Evolutionary conservation across 2,888 invertebrate species (phyloP), one percentile per base, ranked within the genome.

Genomic region (Linnaemya vulpina): DNA sequence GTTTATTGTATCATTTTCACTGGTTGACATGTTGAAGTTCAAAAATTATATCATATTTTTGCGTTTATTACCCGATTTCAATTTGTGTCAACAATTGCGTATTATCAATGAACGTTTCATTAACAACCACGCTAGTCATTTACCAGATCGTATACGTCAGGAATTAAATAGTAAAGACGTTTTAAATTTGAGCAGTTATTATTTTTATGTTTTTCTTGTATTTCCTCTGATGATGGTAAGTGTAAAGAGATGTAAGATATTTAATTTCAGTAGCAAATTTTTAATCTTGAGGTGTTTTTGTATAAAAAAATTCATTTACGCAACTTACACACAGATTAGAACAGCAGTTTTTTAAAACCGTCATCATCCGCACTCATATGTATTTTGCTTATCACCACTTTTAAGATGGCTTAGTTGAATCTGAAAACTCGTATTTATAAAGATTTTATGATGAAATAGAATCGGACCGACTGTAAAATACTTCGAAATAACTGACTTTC

Each of bases 1-100:
- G 20, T 49, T 71, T 35, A 71, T 85, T 53, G 55, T 85, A 11
- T 85, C 85, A 30, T 75, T 70, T 38, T 73, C 85, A 40, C 9
- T 82, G 43, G 78, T 75, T 13, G 75, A 71, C 15, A 85, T 85
- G 85, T 46, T 82, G 15, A 85, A 85, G 53, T 82, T 60, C 49
- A 78, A 83, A 62, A 46, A 79, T 11, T 79, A 85, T n/a, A 85
- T 85, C 7, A 53, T 65, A 55, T 85, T 85, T 35, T 60, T 85
- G 53, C 85, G 85, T n/a, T 76, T 92, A n/a, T 74, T 92, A 4
- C 92, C 92, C 11, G 92, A 92, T 84, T 92, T 92, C 43, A 90
- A 90, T 79, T 87, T 92, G 11, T 92, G 91, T 62, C 91, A 92
- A 83, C 92, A 92, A 85, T 76, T 92, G 62, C 91, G 91, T 43